Percentiles rank a stretch among this genome's conserved stretches.
phyloP scores from a whole-genome alignment of 2,797 vertebrate genomes.

The Muscicapa striata region DNA sequence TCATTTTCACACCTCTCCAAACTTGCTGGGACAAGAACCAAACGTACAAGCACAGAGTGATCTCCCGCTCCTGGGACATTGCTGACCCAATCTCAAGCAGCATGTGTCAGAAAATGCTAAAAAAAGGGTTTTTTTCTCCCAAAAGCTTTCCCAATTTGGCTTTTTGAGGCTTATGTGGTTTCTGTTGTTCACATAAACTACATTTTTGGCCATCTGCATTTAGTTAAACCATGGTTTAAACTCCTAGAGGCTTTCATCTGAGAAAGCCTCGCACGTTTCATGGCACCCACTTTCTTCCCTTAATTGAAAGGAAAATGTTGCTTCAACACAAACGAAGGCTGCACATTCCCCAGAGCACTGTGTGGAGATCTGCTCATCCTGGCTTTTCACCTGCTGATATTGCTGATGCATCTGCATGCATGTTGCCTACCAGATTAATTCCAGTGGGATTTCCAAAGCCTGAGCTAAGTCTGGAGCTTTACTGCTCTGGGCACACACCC shows the following conservation, averaged over 20 bases:
- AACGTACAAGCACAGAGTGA: background rate
- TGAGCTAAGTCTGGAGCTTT: background rate
- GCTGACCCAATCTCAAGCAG: background rate
- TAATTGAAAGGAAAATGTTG: background rate
- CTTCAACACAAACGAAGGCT: background rate
- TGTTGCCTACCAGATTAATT: fast-evolving
- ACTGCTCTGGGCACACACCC: background rate
- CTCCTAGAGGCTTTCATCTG: background rate
- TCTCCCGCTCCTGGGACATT: background rate
- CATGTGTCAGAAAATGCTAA: background rate
- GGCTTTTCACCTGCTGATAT: fast-evolving
- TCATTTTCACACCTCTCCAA: constrained; percentile 32
- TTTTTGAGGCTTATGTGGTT: background rate
- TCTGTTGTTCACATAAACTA: background rate
- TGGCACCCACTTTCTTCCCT: background rate
- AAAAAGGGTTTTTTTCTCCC: background rate
- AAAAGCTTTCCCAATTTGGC: background rate
- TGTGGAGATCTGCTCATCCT: fast-evolving
- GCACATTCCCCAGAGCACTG: background rate
- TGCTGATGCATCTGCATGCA: fast-evolving
- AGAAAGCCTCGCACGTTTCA: background rate
- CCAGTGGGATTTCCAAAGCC: background rate
- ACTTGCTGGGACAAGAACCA: background rate
- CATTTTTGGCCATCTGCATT: background rate
- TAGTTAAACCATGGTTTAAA: background rate